Evolutionary conservation across 35 echinoderm and acorn worm genomes (phyloP).

Genomic region (Apostichopus parvimensis): DNA sequence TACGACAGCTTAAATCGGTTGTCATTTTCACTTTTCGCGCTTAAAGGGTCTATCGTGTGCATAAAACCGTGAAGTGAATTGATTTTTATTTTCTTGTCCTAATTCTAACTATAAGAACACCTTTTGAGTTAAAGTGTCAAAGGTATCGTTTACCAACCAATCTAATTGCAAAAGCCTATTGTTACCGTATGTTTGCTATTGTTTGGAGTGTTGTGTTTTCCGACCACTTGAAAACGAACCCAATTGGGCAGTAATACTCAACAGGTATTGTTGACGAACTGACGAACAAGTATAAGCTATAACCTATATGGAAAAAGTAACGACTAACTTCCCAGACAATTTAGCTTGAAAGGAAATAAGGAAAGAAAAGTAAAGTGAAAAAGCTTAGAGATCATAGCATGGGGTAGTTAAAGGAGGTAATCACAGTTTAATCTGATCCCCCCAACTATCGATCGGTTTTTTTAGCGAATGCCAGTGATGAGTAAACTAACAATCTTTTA

Average conservation of each 20-base stretch:
- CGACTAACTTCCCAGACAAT: not conserved
- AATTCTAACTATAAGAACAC: too few species aligned
- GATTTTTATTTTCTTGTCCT: too few species aligned
- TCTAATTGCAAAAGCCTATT: conserved; percentile 18
- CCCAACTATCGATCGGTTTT: not conserved
- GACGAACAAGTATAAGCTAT: not conserved
- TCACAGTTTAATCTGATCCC: not conserved
- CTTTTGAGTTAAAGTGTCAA: not conserved
- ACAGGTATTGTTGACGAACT: not conserved
- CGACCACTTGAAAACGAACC: not conserved
- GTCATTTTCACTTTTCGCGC: too few species aligned
- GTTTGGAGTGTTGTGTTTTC: not conserved
- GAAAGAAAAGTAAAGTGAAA: not conserved
- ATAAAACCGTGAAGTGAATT: too few species aligned
- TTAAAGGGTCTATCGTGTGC: too few species aligned
- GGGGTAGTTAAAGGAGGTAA: not conserved
- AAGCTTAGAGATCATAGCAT: not conserved
- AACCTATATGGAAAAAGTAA: not conserved
- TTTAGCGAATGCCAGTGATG: not conserved
- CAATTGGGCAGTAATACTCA: not conserved
- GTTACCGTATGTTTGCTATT: not conserved
- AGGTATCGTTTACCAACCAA: conserved; percentile 4
- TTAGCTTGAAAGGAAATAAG: not conserved
- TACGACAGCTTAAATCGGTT: too few species aligned
- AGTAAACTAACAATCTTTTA: not conserved